Evolutionary conservation across 2,797 vertebrate species (phyloP).

Genomic region (Microtus agrestis): DNA sequence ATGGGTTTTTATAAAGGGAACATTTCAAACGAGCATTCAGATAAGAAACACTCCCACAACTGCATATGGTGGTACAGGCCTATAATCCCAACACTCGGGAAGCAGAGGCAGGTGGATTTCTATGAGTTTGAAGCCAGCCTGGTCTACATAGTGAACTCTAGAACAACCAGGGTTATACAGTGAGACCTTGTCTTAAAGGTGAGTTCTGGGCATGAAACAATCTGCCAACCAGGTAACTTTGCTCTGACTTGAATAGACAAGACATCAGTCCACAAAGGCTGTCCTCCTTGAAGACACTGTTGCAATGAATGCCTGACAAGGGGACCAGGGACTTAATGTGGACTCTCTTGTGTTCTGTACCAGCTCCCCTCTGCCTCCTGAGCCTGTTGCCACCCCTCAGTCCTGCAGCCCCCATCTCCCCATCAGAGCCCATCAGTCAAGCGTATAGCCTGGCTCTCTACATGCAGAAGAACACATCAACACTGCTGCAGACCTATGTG

Average conservation of each 20-base stretch:
- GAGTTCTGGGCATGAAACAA: background rate
- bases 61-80: background rate
- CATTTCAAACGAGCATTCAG: background rate
- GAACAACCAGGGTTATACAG: background rate
- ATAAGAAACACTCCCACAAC: background rate
- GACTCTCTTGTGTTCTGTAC: constrained; percentile 56
- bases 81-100: background rate
- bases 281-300: background rate
- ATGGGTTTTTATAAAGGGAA: background rate
- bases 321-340: background rate
- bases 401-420: constrained; percentile 54
- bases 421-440: constrained; percentile 77
- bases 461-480: constrained; percentile 80
- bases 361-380: constrained; percentile 64
- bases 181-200: background rate
- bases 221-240: background rate
- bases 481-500: constrained; percentile 81
- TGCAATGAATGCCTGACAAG: background rate
- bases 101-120: background rate
- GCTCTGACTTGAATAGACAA: background rate
- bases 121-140: background rate
- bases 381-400: background rate
- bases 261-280: background rate
- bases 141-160: background rate
- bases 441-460: constrained; percentile 79